phyloP scores from a whole-genome alignment of 2,113 vertebrate genomes.

The Anguilla rostrata region DNA sequence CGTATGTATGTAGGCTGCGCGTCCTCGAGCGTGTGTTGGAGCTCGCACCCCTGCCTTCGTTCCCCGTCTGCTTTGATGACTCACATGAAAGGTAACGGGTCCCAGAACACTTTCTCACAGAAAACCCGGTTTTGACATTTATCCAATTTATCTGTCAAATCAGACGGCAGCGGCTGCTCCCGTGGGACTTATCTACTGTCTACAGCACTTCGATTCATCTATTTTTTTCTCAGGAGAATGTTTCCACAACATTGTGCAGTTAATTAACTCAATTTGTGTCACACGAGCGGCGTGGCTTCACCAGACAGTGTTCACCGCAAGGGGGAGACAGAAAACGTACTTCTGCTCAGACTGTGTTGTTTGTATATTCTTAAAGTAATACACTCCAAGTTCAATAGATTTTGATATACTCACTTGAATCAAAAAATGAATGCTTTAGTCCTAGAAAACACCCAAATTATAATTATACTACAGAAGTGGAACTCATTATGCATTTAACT shows the following conservation, averaged over 20 bases:
- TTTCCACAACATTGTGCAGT: not conserved
- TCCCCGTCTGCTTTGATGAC: conserved; percentile 47
- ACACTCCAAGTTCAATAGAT: not conserved
- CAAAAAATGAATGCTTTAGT: too few species aligned
- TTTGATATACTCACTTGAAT: not conserved
- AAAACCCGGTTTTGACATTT: not conserved
- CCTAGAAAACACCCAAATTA: too few species aligned
- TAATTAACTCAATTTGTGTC: not conserved
- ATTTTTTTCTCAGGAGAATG: not conserved
- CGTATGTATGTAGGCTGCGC: conserved; percentile 34
- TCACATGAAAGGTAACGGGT: conserved; percentile 45
- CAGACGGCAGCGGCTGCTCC: not conserved
- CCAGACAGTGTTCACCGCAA: not conserved
- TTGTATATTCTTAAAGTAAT: conserved; percentile 36
- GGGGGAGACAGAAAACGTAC: not conserved
- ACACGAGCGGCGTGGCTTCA: not conserved
- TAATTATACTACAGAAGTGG: too few species aligned
- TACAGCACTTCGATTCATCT: not conserved
- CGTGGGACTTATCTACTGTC: not conserved
- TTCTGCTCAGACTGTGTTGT: conserved; percentile 27
- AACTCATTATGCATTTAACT: conserved; percentile 50
- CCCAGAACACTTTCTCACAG: conserved; percentile 30
- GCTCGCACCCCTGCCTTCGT: not conserved
- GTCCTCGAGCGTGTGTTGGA: conserved; percentile 22
- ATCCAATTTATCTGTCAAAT: not conserved